These are phyloP conservation scores for Cyclina sinensis DNA, from an alignment of 1,140 invertebrate species.

Conservation along the genomic window DNA sequence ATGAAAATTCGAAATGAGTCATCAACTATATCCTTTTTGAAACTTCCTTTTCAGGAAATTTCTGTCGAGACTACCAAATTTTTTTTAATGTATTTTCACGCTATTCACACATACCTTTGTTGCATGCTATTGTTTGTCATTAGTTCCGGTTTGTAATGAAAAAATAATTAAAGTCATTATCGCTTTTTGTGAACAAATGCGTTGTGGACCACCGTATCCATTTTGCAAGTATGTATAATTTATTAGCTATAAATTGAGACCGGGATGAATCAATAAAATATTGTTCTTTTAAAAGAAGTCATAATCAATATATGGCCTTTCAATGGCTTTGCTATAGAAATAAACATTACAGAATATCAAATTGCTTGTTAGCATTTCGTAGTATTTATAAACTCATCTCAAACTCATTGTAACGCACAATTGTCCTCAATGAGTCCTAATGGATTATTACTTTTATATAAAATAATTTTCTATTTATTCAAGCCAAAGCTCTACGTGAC, in stretches of 20 bases:
- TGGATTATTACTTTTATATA: no score
- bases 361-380: not conserved
- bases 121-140: not conserved
- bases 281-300: not conserved
- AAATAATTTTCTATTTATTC: no score
- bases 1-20: no score
- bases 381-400: no score
- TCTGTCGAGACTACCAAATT: no score
- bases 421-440: no score
- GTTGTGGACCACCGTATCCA: not conserved
- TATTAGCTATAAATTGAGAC: not conserved
- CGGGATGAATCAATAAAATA: not conserved
- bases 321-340: not conserved
- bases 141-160: not conserved
- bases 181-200: not conserved
- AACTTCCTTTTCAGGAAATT: no score
- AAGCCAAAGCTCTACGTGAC: no score
- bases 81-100: no score
- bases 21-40: no score
- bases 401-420: no score
- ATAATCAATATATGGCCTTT: conserved; percentile 1
- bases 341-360: conserved; percentile 11
- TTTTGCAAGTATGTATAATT: not conserved
- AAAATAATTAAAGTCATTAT: not conserved
- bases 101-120: no score